A percentile compares a stretch with the other conserved stretches of the same genome.
These are phyloP conservation scores for Drosophila ezoana DNA, from an alignment of 2,888 invertebrate species.

Conservation along the genomic window DNA sequence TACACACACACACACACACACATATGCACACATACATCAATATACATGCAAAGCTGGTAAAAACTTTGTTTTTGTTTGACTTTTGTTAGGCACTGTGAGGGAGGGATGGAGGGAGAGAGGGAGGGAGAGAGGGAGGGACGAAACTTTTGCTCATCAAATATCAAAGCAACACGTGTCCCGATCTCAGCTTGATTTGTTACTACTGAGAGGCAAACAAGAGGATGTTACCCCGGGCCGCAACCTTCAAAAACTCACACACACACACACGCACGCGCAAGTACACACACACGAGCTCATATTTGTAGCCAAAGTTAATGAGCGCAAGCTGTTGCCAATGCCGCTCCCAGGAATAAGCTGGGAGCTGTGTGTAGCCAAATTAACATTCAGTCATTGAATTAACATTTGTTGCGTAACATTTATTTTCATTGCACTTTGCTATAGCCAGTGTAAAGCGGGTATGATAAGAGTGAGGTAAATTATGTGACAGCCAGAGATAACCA, in stretches of 20 bases:
- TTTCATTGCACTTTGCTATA: conserved; percentile 33
- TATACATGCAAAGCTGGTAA: conserved; percentile 50
- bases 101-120: too few species aligned
- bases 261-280: background rate
- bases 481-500: too few species aligned
- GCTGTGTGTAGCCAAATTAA: conserved; percentile 16
- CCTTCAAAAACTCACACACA: conserved; percentile 54
- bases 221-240: conserved; percentile 8
- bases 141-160: conserved; percentile 77
- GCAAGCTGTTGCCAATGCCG: conserved; percentile 53
- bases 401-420: conserved; percentile 39
- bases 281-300: conserved; percentile 2
- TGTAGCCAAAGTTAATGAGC: conserved; percentile 59
- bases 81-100: conserved; percentile 22
- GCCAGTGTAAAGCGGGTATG: background rate
- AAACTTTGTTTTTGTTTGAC: conserved; percentile 72
- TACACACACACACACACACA: conserved; percentile 9
- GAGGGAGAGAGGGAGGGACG: background rate
- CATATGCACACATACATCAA: conserved; percentile 45
- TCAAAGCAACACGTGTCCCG: conserved; percentile 78
- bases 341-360: background rate
- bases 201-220: conserved; percentile 39
- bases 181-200: conserved; percentile 55
- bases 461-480: background rate
- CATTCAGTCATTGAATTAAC: conserved; percentile 54